Evolutionary conservation across 2,888 invertebrate species (phyloP).

Genomic region (Mesopsocus fuscifrons): DNA sequence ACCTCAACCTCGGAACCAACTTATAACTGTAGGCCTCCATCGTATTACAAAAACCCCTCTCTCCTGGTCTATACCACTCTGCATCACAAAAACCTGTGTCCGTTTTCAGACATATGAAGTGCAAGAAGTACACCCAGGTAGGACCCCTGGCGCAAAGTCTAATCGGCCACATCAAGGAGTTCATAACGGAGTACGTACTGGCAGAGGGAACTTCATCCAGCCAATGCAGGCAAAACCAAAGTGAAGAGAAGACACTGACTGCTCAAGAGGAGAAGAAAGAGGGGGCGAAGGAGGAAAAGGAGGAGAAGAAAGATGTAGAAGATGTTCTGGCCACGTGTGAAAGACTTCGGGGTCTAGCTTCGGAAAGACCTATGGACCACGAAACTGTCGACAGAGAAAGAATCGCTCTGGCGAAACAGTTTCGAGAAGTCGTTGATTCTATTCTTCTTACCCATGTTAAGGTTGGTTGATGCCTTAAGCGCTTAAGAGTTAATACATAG

Average conservation of each 20-base stretch:
- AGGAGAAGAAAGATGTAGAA: slow-evolving; percentile 16
- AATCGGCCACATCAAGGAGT: slow-evolving; percentile 35
- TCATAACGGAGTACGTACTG: slow-evolving; percentile 34
- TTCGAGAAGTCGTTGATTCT: slow-evolving; percentile 36
- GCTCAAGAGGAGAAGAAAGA: slow-evolving; percentile 29
- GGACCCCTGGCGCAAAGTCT: slow-evolving; percentile 32
- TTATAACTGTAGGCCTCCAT: no score
- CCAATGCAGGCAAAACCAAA: slow-evolving; percentile 26
- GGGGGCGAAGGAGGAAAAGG: slow-evolving; percentile 30
- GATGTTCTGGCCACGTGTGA: slow-evolving; percentile 16
- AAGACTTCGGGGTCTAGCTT: slow-evolving; percentile 15
- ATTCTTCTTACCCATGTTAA: slow-evolving; percentile 37
- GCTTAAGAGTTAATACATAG: no score
- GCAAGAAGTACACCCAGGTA: slow-evolving; percentile 24
- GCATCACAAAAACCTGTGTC: slow-evolving; percentile 17
- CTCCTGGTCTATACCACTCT: no score
- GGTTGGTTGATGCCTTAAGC: slow-evolving; percentile 22
- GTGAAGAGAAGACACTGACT: slow-evolving; percentile 25
- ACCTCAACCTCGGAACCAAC: no score
- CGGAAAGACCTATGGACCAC: slow-evolving; percentile 12
- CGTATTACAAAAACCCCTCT: no score
- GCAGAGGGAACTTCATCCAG: slow-evolving; percentile 31
- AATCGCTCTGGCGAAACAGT: slow-evolving; percentile 32
- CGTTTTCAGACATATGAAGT: slow-evolving; percentile 25
- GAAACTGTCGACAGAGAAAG: slow-evolving; percentile 25